phyloP scores from a whole-genome alignment of 2,797 vertebrate genomes.

The Anabacerthia variegaticeps region DNA sequence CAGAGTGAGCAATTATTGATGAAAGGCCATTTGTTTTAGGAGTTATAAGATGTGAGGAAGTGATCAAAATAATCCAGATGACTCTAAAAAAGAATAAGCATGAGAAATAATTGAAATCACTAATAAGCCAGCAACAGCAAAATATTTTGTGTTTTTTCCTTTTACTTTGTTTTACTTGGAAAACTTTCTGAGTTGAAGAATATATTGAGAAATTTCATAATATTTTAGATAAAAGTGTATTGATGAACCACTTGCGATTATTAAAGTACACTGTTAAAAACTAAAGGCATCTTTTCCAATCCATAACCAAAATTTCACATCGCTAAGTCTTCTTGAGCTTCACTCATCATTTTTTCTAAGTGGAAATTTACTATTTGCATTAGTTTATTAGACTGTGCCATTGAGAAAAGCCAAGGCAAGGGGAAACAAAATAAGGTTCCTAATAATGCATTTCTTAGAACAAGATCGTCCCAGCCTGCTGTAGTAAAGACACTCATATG shows the following conservation, averaged over 20 bases:
- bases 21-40: not conserved
- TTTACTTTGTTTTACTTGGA: not conserved
- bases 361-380: not conserved
- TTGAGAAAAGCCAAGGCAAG: not conserved
- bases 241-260: not conserved
- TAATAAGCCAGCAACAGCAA: not conserved
- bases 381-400: not conserved
- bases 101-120: not conserved
- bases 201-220: not conserved
- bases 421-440: not conserved
- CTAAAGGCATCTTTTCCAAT: not conserved
- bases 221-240: not conserved
- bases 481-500: not conserved
- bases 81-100: not conserved
- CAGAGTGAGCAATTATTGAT: not conserved
- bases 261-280: not conserved
- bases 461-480: not conserved
- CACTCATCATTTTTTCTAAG: not conserved
- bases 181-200: not conserved
- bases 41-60: not conserved
- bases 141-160: not conserved
- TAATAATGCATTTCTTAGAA: not conserved
- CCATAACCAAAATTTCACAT: not conserved
- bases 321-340: not conserved
- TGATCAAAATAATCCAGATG: not conserved